phyloP scores from a whole-genome alignment of 2,888 invertebrate species.

The Amphipyra tragopoginis region DNA sequence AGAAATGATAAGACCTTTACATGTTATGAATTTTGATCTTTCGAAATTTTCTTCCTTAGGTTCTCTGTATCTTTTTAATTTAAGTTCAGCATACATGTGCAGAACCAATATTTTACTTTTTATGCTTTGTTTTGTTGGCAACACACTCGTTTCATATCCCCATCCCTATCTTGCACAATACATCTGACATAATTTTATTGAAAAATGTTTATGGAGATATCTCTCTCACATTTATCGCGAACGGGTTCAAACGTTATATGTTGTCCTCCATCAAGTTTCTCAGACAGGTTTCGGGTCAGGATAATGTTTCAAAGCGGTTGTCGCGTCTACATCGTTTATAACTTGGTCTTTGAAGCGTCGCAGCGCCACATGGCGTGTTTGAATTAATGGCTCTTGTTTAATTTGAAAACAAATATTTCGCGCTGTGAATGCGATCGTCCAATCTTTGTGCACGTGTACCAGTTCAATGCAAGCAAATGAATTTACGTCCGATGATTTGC shows the following conservation, averaged over 20 bases:
- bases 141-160: too few species aligned
- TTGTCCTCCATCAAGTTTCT: constrained; percentile 30
- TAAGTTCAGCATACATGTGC: background rate
- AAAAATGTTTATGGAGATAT: constrained; percentile 4
- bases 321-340: constrained; percentile 51
- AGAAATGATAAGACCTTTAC: too few species aligned
- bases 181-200: background rate
- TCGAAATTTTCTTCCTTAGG: background rate
- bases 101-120: too few species aligned
- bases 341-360: constrained; percentile 48
- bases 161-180: too few species aligned
- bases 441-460: constrained; percentile 30
- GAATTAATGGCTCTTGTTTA: constrained; percentile 56
- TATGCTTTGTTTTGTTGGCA: too few species aligned
- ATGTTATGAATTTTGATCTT: too few species aligned
- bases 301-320: constrained; percentile 53
- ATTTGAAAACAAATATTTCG: constrained; percentile 55
- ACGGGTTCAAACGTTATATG: constrained; percentile 8
- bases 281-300: constrained; percentile 36
- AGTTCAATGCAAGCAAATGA: constrained; percentile 20
- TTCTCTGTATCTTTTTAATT: background rate
- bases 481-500: constrained; percentile 26
- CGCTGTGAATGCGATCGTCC: constrained; percentile 26
- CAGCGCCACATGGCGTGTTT: constrained; percentile 51
- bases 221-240: constrained; percentile 7